Percentiles rank a stretch among this genome's conserved stretches.
phyloP scores from a whole-genome alignment of 2,888 invertebrate species.

The Acrobasis repandana region DNA sequence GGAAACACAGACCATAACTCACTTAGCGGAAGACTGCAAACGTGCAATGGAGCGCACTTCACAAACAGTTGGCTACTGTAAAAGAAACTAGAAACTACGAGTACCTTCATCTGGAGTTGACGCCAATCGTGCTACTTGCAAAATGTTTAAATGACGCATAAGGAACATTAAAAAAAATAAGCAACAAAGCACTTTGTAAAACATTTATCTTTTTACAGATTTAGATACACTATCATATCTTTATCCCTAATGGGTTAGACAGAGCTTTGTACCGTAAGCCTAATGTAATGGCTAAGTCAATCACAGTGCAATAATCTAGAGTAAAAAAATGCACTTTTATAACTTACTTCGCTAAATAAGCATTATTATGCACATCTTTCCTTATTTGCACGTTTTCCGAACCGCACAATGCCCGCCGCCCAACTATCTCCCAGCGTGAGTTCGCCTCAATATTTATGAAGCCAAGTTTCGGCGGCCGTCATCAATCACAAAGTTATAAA shows the following conservation, averaged over 20 bases:
- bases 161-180: too few species aligned
- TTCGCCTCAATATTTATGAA: constrained; percentile 80
- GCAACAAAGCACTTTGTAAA: too few species aligned
- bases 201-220: too few species aligned
- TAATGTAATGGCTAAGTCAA: too few species aligned
- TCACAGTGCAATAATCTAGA: too few species aligned
- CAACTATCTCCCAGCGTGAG: constrained; percentile 71
- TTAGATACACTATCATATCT: too few species aligned
- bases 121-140: neutral
- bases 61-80: constrained; percentile 14
- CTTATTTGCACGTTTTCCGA: neutral
- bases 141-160: neutral
- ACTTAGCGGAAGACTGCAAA: neutral
- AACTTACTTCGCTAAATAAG: too few species aligned
- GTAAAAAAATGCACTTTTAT: too few species aligned
- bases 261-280: too few species aligned
- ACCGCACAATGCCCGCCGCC: neutral
- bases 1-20: neutral
- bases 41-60: constrained; percentile 8
- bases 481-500: constrained; percentile 84
- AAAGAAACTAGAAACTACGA: constrained; percentile 20
- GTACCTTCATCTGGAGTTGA: constrained; percentile 17
- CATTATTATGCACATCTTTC: too few species aligned
- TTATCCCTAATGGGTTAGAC: too few species aligned
- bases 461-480: constrained; percentile 69